phyloP scores from a whole-genome alignment of 2,113 vertebrate genomes.

The Camelus dromedarius region DNA sequence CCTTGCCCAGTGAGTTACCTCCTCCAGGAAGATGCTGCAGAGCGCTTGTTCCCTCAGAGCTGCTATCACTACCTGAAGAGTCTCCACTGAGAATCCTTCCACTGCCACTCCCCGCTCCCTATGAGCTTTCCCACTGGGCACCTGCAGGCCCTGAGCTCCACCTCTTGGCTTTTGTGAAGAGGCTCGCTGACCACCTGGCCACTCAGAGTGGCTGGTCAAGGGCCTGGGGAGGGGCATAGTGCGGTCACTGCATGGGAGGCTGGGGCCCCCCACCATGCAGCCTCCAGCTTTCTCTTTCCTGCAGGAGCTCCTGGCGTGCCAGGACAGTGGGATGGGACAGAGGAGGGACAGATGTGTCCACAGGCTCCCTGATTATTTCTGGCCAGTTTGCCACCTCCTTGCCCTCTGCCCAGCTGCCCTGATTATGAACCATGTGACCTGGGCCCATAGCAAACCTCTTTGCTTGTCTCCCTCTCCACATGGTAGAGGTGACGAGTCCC shows the following conservation, averaged over 20 bases:
- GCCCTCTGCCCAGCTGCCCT: not conserved
- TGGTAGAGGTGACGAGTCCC: not conserved
- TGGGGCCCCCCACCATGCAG: not conserved
- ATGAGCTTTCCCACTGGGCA: accelerated
- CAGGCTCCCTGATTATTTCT: not conserved
- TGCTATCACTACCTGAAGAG: not conserved
- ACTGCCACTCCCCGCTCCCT: accelerated
- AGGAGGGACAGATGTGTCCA: not conserved
- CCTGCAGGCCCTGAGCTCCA: not conserved
- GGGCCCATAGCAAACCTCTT: accelerated
- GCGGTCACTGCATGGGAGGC: not conserved
- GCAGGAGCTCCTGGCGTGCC: not conserved
- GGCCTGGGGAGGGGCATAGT: too few species aligned
- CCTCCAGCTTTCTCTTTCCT: not conserved
- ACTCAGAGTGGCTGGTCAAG: not conserved
- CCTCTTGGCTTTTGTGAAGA: not conserved
- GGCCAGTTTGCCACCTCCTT: not conserved
- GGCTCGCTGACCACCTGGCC: not conserved
- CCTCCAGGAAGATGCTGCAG: accelerated
- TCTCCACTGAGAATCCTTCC: not conserved
- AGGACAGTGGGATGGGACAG: too few species aligned
- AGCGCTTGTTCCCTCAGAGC: not conserved
- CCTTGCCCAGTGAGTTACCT: not conserved
- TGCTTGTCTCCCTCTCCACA: not conserved
- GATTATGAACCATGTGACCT: not conserved